Evolutionary conservation across 2,888 invertebrate species (phyloP), one percentile per base, ranked within the genome.

Genomic region (Ichneumon xanthorius): DNA sequence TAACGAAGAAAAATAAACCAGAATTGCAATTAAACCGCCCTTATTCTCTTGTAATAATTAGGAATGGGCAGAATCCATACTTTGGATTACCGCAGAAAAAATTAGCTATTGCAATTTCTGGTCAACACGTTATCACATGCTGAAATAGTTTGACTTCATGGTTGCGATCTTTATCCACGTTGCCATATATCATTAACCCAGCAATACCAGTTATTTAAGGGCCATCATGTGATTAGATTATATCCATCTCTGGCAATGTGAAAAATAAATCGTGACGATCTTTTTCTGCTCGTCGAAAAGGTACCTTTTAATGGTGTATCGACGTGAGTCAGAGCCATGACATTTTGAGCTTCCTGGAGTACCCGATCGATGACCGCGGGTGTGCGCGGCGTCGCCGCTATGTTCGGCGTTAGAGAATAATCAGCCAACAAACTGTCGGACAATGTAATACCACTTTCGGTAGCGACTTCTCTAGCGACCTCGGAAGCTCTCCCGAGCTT

Each of bases 281-380:
- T 22, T 63, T 53, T 82, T 45, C 14, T 48, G 45, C 45, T 48
- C 14, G 45, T 48, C 16, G 16, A 48, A 16, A 16, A 14, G 6
- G 48, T 67, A 92, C 93, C 97, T 94, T 99, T 99, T 22, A 99
- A 95, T 0, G 99, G 99, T 0, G 99, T 99, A 92, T 99, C 99
- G 1, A 99, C 99, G 93, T 99, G 99, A 0, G 98, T 98, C 26
- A 99, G 95, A 0, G 99, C 99, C 98, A 99, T 99, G 92, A 99
- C 97, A 93, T 99, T 99, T 94, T 99, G 99, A 0, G 99, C 99
- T 94, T 99, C 99, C 96, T 99, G 97, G 85, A 97, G 95, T 87
- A 97, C 96, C 88, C 96, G 95, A 94, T 99, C 98, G 14, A 97
- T 97, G 4, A 96, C 96, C 1, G 97, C 97, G 2, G 99, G 98